These are phyloP conservation scores for Masnerella sp. DNA, from an alignment of 2,888 invertebrate genomes.

Conservation along the genomic window DNA sequence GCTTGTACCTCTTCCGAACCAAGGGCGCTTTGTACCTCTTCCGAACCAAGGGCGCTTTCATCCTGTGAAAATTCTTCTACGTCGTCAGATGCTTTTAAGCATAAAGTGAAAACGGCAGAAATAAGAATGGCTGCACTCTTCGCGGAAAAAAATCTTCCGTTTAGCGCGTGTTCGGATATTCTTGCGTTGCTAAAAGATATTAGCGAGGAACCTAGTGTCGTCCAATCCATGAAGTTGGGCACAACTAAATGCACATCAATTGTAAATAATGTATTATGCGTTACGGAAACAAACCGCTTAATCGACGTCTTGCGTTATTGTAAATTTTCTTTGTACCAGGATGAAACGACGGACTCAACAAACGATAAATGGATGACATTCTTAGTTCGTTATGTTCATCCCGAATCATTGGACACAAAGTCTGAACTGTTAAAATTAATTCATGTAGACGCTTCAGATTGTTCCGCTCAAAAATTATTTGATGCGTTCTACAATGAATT, in stretches of 20 bases:
- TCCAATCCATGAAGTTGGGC: background rate
- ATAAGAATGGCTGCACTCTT: background rate
- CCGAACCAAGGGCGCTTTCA: too few species aligned
- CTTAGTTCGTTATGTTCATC: conserved; percentile 4
- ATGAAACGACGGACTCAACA: conserved; percentile 4
- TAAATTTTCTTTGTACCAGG: background rate
- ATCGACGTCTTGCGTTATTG: background rate
- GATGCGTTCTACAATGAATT: conserved; percentile 1
- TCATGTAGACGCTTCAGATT: background rate
- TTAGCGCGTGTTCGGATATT: background rate
- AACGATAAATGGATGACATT: conserved; percentile 2
- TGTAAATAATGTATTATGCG: background rate
- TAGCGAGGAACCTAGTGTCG: background rate
- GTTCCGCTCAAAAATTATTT: background rate
- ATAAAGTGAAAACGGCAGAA: background rate
- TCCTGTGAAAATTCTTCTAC: too few species aligned
- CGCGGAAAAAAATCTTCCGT: background rate
- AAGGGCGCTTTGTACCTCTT: too few species aligned
- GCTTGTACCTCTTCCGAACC: too few species aligned
- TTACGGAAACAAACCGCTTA: background rate
- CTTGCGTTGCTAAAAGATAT: background rate
- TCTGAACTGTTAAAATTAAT: conserved; percentile 1
- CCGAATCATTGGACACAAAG: background rate
- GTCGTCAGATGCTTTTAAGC: too few species aligned
- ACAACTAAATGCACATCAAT: background rate